Conservation (phyloP, 2,888 invertebrate species). For the Drosophila limbata region DNA sequence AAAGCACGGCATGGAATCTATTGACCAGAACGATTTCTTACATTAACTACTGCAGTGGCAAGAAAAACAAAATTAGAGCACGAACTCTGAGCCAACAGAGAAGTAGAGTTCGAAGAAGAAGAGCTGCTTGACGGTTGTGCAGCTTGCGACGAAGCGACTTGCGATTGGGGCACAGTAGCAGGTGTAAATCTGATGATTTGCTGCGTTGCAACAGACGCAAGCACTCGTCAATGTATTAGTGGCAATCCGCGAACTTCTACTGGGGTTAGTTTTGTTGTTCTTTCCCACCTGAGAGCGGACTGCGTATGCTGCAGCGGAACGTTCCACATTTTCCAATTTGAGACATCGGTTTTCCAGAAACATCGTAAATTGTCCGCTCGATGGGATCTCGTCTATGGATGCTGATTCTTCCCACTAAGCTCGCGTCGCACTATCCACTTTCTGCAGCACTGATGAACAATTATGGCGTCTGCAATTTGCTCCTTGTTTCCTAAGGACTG, state of each 20-base stretch:
- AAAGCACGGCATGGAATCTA: not conserved
- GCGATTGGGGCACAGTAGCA: not conserved
- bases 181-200: not conserved
- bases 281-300: not conserved
- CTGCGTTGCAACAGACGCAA: not conserved
- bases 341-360: constrained; percentile 1
- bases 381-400: not conserved
- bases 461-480: constrained; percentile 1
- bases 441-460: not conserved
- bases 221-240: not conserved
- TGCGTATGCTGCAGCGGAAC: not conserved
- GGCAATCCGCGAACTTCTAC: not conserved
- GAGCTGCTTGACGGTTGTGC: not conserved
- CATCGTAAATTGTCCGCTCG: not conserved
- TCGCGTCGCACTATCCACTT: not conserved
- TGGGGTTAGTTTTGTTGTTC: not conserved
- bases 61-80: not conserved
- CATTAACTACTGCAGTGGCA: not conserved
- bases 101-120: not conserved
- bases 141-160: not conserved
- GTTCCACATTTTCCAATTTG: constrained; percentile 2
- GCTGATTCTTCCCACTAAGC: not conserved
- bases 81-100: not conserved
- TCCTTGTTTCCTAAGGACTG: constrained; percentile 1
- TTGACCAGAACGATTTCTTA: not conserved